Percentiles rank a stretch among this genome's conserved stretches.
Evolutionary conservation across 92 coral and sea anemone species (phyloP).

Genomic region (Pocillopora meandrina): DNA sequence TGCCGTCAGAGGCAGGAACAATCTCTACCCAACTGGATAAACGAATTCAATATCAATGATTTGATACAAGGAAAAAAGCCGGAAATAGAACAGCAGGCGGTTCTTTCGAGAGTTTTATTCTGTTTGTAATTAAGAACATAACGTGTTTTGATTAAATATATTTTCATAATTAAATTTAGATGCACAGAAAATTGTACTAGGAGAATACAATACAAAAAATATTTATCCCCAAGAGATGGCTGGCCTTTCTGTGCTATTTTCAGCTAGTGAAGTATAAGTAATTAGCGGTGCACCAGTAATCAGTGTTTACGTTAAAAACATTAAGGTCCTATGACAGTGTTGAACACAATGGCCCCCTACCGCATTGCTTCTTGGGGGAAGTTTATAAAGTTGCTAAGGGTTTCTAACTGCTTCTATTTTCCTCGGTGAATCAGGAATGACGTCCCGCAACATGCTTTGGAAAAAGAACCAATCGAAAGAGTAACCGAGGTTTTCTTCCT

Average conservation of each 20-base stretch:
- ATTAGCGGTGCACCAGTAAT: conserved; percentile 1
- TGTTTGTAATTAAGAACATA: not conserved
- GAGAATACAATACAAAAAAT: not conserved
- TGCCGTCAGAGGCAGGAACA: not conserved
- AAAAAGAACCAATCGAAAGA: conserved; percentile 13
- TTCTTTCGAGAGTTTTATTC: not conserved
- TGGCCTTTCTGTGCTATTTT: not conserved
- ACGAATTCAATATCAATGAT: not conserved
- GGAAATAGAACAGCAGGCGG: not conserved
- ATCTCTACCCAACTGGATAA: not conserved
- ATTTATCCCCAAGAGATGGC: not conserved
- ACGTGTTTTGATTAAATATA: not conserved
- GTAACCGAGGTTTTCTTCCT: conserved; percentile 2
- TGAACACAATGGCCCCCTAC: conserved; percentile 21
- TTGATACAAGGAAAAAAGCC: not conserved
- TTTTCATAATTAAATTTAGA: not conserved
- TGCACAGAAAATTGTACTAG: not conserved
- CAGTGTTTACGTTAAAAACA: conserved; percentile 8
- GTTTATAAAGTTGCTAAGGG: conserved; percentile 35
- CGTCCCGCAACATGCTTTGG: conserved; percentile 10
- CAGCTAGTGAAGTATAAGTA: not conserved
- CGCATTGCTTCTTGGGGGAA: conserved; percentile 47
- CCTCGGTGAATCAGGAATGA: conserved; percentile 50
- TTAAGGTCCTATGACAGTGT: not conserved
- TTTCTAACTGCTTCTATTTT: not conserved